phyloP scores from a whole-genome alignment of 2,888 invertebrate species.

The Drosophila sordidula region DNA sequence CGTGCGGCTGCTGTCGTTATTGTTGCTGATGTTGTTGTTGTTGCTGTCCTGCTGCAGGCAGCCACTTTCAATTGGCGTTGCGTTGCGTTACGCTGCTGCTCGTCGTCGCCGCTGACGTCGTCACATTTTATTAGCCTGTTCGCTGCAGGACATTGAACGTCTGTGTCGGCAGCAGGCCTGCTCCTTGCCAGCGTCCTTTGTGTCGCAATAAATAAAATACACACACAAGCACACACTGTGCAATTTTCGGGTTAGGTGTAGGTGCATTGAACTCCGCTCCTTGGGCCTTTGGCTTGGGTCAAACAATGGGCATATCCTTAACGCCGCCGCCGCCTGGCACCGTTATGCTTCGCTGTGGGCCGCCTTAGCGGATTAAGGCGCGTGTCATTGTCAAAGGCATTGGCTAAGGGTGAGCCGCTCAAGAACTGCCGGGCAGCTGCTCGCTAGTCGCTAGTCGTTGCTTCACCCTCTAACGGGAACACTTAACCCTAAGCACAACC shows the following conservation, averaged over 20 bases:
- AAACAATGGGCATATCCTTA: constrained; percentile 61
- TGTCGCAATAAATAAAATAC: constrained; percentile 71
- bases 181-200: constrained; percentile 66
- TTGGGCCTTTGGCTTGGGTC: constrained; percentile 20
- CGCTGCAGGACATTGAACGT: constrained; percentile 81
- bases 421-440: constrained; percentile 45
- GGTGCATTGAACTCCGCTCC: constrained; percentile 71
- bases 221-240: constrained; percentile 29
- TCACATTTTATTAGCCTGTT: constrained; percentile 81
- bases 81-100: constrained; percentile 63
- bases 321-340: constrained; percentile 30
- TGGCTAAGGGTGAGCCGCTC: constrained; percentile 23
- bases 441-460: constrained; percentile 14
- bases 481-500: constrained; percentile 77
- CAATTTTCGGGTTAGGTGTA: constrained; percentile 60
- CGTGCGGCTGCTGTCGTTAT: constrained; percentile 43
- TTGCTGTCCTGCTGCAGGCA: constrained; percentile 54
- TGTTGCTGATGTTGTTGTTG: constrained; percentile 10
- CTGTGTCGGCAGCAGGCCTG: constrained; percentile 56
- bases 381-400: constrained; percentile 49
- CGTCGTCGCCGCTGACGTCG: constrained; percentile 50
- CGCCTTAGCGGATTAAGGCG: constrained; percentile 65
- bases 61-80: constrained; percentile 72
- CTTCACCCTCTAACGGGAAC: constrained; percentile 73
- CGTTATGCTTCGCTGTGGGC: constrained; percentile 64